Evolutionary conservation across 2,113 vertebrate genomes (phyloP), one percentile per base, ranked within the genome.

Genomic region (Aleadryas rufinucha): DNA sequence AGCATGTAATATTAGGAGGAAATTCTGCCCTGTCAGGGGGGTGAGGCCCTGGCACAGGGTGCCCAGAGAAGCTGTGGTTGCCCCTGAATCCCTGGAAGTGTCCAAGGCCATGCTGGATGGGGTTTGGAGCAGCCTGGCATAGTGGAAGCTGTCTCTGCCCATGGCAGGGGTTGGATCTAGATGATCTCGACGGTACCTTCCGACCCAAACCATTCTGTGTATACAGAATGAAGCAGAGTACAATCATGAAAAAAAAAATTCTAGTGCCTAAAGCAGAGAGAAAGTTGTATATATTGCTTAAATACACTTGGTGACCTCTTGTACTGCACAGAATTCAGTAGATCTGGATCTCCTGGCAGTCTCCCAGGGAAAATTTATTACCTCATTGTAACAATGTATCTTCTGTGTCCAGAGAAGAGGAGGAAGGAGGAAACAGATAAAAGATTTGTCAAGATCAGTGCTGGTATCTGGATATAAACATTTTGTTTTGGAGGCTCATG

Each of bases 71-170:
- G 12, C 42, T 20, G 41, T 54, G 47, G 35, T 22, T 77, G 19
- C 7, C 3, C 12, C 35, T 59, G 57, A 23, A 39, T 39, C 57
- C 27, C 23, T 64, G 50, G 33, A 8, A 57, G 4, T 50, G 42
- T 33, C 6, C 54, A 8, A 1, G 5, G 31, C 26, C 41, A 17
- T 2, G 13, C 0, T 50, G 49, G 31, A 77, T 0, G 0, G 15
- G 35, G 13, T 13, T 63, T 37, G 49, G 1, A 33, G 19, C 23
- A 44, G 2, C 6, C 31, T 44, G 27, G 9, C 13, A 7, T 2
- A 30, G 23, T 78, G 57, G 16, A 30, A 65, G 3, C 1, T 50
- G 33, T 44, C 41, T 9, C 27, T 70, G 42, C 13, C 13, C 5
- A 1, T 14, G 35, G 31, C 35, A 70, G 13, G 16, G 15, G 2